Percentiles rank a stretch among this genome's conserved stretches.
Conservation (phyloP, 2,797 vertebrate species). For the Pangasius macronema region DNA sequence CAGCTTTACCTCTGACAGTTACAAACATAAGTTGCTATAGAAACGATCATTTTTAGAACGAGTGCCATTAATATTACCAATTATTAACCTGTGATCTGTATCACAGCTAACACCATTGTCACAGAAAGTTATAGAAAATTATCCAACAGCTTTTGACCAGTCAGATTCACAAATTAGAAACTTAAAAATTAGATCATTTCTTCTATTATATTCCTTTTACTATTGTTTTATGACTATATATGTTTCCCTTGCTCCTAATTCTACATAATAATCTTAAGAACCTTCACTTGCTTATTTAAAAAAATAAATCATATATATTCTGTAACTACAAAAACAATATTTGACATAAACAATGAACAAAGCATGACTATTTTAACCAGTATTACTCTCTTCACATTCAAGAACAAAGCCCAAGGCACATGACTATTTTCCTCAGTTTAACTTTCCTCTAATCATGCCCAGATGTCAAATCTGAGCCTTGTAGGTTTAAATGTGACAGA, state of each 20-base stretch:
- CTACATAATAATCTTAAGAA: neutral
- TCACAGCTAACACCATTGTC: neutral
- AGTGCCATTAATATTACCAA: too few relatives aligned
- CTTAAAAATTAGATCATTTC: neutral
- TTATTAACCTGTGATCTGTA: neutral
- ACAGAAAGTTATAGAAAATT: too few relatives aligned
- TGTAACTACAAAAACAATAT: neutral
- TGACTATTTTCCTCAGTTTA: constrained; percentile 36
- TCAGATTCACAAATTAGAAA: neutral
- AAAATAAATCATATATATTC: neutral
- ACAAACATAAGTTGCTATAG: neutral
- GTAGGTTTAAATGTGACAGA: constrained; percentile 29
- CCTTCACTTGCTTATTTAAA: neutral
- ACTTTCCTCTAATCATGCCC: constrained; percentile 38
- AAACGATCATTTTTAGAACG: neutral
- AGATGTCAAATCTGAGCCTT: constrained; percentile 46
- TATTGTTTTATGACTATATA: neutral
- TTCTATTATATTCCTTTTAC: too few relatives aligned
- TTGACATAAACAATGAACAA: constrained; percentile 18
- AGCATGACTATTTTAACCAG: neutral
- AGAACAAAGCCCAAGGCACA: constrained; percentile 43
- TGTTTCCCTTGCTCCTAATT: neutral
- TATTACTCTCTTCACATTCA: neutral
- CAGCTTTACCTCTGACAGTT: neutral
- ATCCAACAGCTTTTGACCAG: too few relatives aligned